Percentiles rank a stretch among this genome's conserved stretches.
These are phyloP conservation scores for Pectinophora gossypiella DNA, from an alignment of 1,140 invertebrate species.

Conservation along the genomic window DNA sequence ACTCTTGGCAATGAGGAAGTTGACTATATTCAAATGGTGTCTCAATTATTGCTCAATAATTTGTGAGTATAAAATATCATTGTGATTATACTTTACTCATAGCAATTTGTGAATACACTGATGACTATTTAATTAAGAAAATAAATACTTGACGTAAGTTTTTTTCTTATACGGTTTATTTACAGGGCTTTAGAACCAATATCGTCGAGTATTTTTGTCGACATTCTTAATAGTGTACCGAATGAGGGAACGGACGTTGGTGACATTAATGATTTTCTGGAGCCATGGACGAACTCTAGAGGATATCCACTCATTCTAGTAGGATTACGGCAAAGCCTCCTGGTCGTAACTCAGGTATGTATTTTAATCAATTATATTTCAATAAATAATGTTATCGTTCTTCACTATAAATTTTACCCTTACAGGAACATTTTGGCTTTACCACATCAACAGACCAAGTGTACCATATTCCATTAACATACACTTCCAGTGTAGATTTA, in stretches of 20 bases:
- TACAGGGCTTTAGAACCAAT: neutral
- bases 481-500: slow-evolving; percentile 37
- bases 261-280: slow-evolving; percentile 73
- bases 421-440: slow-evolving; percentile 51
- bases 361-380: neutral
- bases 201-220: neutral
- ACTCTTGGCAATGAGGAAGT: slow-evolving; percentile 28
- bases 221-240: neutral
- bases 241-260: slow-evolving; percentile 7
- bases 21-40: slow-evolving; percentile 45
- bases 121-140: too few relatives aligned
- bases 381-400: neutral
- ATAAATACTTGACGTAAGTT: too few relatives aligned
- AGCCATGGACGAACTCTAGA: slow-evolving; percentile 78
- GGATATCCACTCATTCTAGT: slow-evolving; percentile 78
- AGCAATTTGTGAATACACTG: too few relatives aligned
- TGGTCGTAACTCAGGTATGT: slow-evolving; percentile 45
- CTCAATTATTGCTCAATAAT: slow-evolving; percentile 21
- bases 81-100: too few relatives aligned
- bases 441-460: slow-evolving; percentile 11
- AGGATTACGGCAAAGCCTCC: slow-evolving; percentile 29
- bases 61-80: too few relatives aligned
- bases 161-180: too few relatives aligned
- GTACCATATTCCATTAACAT: slow-evolving; percentile 47
- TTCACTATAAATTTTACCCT: slow-evolving; percentile 7